Conservation (phyloP, 1,140 invertebrate genomes). For the Anoplolepis gracilipes region DNA sequence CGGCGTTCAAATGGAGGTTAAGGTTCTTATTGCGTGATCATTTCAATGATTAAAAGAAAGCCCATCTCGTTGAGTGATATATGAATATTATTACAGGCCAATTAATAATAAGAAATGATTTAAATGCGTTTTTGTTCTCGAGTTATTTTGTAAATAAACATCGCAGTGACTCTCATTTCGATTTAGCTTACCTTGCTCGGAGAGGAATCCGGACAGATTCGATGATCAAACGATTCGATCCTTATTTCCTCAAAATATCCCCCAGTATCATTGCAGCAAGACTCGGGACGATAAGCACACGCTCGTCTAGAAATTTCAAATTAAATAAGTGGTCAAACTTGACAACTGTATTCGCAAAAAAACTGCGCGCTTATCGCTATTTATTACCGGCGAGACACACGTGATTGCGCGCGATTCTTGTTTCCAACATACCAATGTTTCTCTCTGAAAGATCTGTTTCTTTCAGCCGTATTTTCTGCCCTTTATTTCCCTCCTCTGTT, state of each 20-base stretch:
- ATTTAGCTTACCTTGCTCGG: conserved; percentile 19
- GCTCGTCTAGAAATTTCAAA: not conserved
- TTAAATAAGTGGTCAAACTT: not conserved
- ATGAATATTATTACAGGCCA: too few species aligned
- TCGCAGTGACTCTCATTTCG: conserved; percentile 19
- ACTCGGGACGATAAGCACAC: not conserved
- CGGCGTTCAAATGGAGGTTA: conserved; percentile 6
- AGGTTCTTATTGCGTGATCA: not conserved
- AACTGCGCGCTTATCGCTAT: conserved; percentile 16
- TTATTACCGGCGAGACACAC: conserved; percentile 13
- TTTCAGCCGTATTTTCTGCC: not conserved
- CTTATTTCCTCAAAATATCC: not conserved
- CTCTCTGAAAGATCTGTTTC: not conserved
- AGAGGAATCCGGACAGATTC: too few species aligned
- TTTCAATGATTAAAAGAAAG: not conserved
- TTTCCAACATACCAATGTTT: not conserved
- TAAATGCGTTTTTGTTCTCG: not conserved
- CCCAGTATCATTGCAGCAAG: not conserved
- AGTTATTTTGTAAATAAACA: not conserved
- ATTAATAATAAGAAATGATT: not conserved
- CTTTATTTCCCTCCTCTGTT: too few species aligned
- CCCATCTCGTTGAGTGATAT: not conserved
- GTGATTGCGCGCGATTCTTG: not conserved
- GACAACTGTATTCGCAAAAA: not conserved
- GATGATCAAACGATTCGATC: not conserved